These are phyloP conservation scores for Hippopotamyrus pictus DNA, from an alignment of 2,797 vertebrate genomes.

Conservation along the genomic window DNA sequence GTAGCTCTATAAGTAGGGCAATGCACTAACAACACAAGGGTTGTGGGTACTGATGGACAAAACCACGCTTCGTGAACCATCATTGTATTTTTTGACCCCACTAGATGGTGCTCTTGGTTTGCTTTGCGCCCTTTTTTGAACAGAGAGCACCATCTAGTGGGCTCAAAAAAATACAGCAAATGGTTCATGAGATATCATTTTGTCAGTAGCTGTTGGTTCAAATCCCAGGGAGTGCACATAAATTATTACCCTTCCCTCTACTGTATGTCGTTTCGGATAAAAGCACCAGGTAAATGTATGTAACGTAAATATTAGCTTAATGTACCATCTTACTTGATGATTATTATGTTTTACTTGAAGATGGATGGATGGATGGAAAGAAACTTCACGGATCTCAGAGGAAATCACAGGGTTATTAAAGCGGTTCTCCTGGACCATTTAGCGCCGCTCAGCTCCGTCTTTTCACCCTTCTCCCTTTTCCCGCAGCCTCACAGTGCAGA, in stretches of 20 bases:
- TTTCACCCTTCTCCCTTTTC: neutral
- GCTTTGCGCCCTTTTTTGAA: neutral
- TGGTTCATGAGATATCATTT: neutral
- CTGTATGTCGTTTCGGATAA: neutral
- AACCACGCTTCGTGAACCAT: neutral
- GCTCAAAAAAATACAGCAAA: neutral
- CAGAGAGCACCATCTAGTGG: neutral
- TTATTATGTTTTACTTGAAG: neutral
- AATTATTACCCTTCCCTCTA: neutral
- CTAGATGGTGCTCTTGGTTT: neutral
- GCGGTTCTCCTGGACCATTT: neutral
- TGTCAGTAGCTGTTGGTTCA: neutral
- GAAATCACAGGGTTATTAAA: neutral
- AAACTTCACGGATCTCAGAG: neutral
- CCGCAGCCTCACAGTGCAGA: constrained; percentile 81
- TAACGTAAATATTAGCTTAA: neutral
- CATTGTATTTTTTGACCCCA: neutral
- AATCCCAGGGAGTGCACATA: neutral
- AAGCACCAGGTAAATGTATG: neutral
- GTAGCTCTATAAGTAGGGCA: neutral
- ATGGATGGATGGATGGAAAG: neutral
- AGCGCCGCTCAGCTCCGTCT: neutral
- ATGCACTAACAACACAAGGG: neutral
- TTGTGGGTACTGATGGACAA: neutral
- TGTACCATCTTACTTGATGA: neutral